Evolutionary conservation across 2,888 invertebrate species (phyloP).

Genomic region (Epiblema foenella): DNA sequence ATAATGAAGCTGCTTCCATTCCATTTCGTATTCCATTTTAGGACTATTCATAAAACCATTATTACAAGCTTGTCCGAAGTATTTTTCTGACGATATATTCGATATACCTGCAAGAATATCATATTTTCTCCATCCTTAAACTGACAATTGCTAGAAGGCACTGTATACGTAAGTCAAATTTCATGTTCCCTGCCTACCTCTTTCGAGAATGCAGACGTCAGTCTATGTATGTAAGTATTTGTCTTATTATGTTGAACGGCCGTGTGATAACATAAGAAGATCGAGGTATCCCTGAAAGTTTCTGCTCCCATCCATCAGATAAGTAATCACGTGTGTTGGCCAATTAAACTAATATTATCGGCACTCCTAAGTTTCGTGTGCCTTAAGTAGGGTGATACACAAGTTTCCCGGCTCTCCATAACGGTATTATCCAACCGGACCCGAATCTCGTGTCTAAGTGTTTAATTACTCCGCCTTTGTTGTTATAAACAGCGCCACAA

Average conservation of each 20-base stretch:
- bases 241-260: neutral
- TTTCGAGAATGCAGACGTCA: no score
- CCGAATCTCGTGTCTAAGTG: constrained; percentile 66
- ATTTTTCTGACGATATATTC: no score
- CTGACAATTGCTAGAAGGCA: no score
- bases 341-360: constrained; percentile 40
- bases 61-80: neutral
- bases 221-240: neutral
- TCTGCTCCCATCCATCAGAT: constrained; percentile 19
- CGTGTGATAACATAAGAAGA: neutral
- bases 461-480: constrained; percentile 76
- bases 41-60: neutral
- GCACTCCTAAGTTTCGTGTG: constrained; percentile 35
- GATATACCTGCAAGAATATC: no score
- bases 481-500: constrained; percentile 73
- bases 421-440: constrained; percentile 58
- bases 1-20: constrained; percentile 32
- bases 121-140: no score
- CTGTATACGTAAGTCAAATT: no score
- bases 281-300: constrained; percentile 18
- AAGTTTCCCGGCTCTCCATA: constrained; percentile 46
- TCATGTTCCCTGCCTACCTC: no score
- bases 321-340: constrained; percentile 26
- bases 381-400: constrained; percentile 44
- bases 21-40: neutral